A percentile compares a stretch with the other conserved stretches of the same genome.
Evolutionary conservation across 2,113 vertebrate species (phyloP).

Genomic region (Craseonycteris thonglongyai): DNA sequence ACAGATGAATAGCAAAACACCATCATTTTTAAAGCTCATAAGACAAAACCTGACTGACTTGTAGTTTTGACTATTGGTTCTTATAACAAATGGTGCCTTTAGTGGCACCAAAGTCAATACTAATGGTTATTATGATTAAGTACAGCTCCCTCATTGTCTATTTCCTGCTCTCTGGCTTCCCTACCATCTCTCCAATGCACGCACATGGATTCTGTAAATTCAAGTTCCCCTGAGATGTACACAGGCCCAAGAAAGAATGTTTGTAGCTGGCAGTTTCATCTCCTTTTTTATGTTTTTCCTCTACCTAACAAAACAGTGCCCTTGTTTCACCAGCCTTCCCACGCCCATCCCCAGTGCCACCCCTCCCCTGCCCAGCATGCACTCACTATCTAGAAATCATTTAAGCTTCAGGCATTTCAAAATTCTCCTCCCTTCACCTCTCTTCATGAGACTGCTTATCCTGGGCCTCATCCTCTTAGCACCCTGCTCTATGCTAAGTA

Average conservation of each 20-base stretch:
- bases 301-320: not conserved
- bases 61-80: constrained; percentile 75
- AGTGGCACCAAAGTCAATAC: constrained; percentile 76
- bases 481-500: not conserved
- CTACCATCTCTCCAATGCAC: not conserved
- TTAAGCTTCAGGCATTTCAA: not conserved
- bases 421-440: not conserved
- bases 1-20: constrained; percentile 62
- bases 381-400: not conserved
- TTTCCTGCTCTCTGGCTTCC: constrained; percentile 57
- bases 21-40: constrained; percentile 69
- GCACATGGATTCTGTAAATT: constrained; percentile 38
- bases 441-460: not conserved
- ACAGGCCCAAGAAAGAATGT: constrained; percentile 28
- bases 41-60: constrained; percentile 70
- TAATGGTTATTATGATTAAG: constrained; percentile 76
- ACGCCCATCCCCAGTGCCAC: too few relatives aligned
- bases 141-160: constrained; percentile 53
- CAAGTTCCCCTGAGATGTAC: not conserved
- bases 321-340: not conserved
- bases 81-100: constrained; percentile 76
- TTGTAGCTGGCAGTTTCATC: not conserved
- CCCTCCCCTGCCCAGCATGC: too few relatives aligned
- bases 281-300: not conserved
- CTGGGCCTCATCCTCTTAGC: not conserved